Conservation (phyloP, 2,113 vertebrate genomes). For the Eulacestoma nigropectus region DNA sequence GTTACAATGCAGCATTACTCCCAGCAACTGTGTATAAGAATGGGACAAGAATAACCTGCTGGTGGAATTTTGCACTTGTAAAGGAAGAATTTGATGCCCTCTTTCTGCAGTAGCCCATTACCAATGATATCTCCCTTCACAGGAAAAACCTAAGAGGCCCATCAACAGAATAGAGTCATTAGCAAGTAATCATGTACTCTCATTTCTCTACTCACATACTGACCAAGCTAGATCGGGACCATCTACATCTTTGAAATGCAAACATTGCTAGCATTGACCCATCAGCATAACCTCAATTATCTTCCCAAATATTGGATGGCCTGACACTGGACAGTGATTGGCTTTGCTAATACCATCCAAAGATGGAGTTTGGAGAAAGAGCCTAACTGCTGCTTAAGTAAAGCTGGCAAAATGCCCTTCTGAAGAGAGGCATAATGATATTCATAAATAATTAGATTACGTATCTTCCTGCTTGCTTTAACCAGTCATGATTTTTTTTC, state of each 20-base stretch:
- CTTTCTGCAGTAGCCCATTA: neutral
- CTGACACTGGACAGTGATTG: neutral
- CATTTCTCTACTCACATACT: neutral
- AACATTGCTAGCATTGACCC: neutral
- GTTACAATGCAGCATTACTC: neutral
- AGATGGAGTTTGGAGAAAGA: neutral
- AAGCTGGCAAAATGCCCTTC: slow-evolving; percentile 21
- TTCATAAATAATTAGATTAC: slow-evolving; percentile 34
- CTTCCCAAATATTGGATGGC: neutral
- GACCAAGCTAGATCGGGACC: neutral
- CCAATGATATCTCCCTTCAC: neutral
- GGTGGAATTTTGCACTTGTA: neutral
- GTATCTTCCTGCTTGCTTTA: neutral
- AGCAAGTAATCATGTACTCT: neutral
- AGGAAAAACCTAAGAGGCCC: neutral
- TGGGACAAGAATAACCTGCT: neutral
- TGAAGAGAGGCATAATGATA: neutral
- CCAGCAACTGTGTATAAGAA: neutral
- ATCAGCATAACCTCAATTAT: slow-evolving; percentile 24
- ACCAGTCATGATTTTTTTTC: slow-evolving; percentile 23
- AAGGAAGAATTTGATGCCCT: neutral
- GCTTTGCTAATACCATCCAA: neutral
- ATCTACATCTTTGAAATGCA: neutral
- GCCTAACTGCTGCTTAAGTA: neutral
- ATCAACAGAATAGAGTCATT: neutral